Percentiles rank a stretch among this genome's conserved stretches.
Conservation (phyloP, 1,140 invertebrate genomes). For the Stratiolaelaps scimitus region DNA sequence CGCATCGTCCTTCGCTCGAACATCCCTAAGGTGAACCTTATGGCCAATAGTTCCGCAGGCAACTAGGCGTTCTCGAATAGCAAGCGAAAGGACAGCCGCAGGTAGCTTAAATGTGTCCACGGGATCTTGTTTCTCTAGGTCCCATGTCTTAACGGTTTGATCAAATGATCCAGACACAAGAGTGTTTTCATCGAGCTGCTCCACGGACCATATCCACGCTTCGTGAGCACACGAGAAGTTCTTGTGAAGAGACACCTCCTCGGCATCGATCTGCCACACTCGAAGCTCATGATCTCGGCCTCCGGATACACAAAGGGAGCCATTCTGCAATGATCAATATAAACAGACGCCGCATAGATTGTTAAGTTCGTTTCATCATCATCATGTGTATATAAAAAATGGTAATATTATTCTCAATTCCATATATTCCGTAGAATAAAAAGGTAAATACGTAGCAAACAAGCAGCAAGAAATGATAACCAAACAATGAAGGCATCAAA, state of each 20-base stretch:
- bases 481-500: too few species aligned
- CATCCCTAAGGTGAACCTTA: conserved; percentile 1
- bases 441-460: too few species aligned
- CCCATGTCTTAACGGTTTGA: conserved; percentile 20
- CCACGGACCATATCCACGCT: conserved; percentile 23
- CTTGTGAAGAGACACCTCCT: conserved; percentile 15
- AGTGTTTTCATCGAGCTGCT: conserved; percentile 9
- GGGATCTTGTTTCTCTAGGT: neutral
- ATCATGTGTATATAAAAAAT: too few species aligned
- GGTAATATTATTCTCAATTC: too few species aligned
- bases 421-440: too few species aligned
- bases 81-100: conserved; percentile 5
- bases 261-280: conserved; percentile 10
- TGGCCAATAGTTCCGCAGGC: conserved; percentile 8
- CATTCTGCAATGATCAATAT: conserved; percentile 1
- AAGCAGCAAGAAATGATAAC: too few species aligned
- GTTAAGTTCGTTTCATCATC: too few species aligned
- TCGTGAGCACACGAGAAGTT: neutral
- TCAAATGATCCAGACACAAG: conserved; percentile 23
- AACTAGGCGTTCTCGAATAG: neutral
- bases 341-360: too few species aligned
- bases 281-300: conserved; percentile 7
- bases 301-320: conserved; percentile 13
- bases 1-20: neutral
- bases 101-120: conserved; percentile 4